Percentiles rank a stretch among this genome's conserved stretches.
Conservation (phyloP, 2,797 vertebrate species). For the Carapus acus region DNA sequence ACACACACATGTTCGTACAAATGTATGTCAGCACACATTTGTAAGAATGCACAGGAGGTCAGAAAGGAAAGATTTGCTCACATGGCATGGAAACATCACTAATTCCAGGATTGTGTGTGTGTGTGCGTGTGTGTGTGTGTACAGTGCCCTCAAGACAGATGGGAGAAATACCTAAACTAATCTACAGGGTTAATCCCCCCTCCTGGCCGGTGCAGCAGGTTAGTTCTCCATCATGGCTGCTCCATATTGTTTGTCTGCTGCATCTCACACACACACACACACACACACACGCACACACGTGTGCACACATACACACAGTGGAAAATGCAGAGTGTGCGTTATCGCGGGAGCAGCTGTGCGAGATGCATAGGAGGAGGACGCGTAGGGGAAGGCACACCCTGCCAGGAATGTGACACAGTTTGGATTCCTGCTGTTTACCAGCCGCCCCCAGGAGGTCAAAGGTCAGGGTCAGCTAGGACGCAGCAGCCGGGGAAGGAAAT, state of each 20-base stretch:
- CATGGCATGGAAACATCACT: constrained; percentile 25
- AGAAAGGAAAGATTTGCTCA: constrained; percentile 32
- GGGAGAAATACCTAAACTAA: constrained; percentile 61
- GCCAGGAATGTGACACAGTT: not conserved
- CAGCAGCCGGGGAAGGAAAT: not conserved
- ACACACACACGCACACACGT: no score
- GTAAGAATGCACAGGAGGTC: constrained; percentile 15
- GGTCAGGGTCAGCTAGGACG: not conserved
- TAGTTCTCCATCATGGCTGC: constrained; percentile 40
- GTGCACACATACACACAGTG: no score
- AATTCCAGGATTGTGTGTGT: constrained; percentile 8
- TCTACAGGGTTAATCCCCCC: constrained; percentile 66
- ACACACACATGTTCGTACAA: no score
- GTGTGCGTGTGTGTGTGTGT: constrained; percentile 7
- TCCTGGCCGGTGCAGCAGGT: constrained; percentile 44
- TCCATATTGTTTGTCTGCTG: constrained; percentile 42
- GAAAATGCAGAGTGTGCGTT: constrained; percentile 26
- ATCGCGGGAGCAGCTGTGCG: constrained; percentile 9
- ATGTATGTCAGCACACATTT: no score
- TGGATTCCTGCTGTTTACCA: not conserved
- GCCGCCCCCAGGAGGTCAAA: not conserved
- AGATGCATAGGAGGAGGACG: no score
- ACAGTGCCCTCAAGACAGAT: constrained; percentile 57
- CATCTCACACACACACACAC: no score
- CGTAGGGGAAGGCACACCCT: no score